A percentile compares a stretch with the other conserved stretches of the same genome.
phyloP scores from a whole-genome alignment of 2,113 vertebrate species.

The Chaetura pelagica region DNA sequence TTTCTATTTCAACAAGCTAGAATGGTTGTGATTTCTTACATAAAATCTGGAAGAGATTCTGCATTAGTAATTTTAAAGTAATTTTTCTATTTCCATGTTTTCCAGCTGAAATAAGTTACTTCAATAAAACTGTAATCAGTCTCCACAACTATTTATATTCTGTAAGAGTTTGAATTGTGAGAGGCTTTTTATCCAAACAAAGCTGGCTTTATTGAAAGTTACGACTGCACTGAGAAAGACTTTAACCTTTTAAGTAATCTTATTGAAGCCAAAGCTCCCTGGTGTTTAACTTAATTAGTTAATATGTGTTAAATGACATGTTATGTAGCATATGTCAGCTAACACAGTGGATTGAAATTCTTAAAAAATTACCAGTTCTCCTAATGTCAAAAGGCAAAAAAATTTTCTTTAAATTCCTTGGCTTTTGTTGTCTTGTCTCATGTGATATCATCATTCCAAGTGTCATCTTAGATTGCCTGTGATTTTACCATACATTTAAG shows the following conservation, averaged over 20 bases:
- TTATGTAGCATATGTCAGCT: not conserved
- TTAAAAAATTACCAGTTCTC: not conserved
- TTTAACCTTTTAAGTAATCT: slow-evolving; percentile 56
- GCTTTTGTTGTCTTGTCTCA: not conserved
- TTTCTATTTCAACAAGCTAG: not conserved
- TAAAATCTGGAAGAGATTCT: not conserved
- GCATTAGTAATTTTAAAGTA: not conserved
- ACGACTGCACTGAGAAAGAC: not conserved
- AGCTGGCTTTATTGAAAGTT: not conserved
- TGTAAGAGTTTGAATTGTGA: not conserved
- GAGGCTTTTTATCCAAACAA: not conserved
- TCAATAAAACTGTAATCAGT: not conserved
- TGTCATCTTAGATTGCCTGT: not conserved
- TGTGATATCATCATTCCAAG: not conserved
- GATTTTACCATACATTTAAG: not conserved
- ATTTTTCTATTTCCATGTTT: not conserved
- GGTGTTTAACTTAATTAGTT: slow-evolving; percentile 32
- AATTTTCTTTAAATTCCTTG: not conserved
- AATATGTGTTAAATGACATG: not conserved
- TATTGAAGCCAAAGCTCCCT: slow-evolving; percentile 30
- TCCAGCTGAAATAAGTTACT: not conserved
- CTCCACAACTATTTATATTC: not conserved
- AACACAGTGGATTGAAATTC: not conserved
- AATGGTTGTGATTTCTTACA: not conserved
- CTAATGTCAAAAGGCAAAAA: not conserved